phyloP scores from a whole-genome alignment of 2,113 vertebrate species.

The Crypturellus undulatus region DNA sequence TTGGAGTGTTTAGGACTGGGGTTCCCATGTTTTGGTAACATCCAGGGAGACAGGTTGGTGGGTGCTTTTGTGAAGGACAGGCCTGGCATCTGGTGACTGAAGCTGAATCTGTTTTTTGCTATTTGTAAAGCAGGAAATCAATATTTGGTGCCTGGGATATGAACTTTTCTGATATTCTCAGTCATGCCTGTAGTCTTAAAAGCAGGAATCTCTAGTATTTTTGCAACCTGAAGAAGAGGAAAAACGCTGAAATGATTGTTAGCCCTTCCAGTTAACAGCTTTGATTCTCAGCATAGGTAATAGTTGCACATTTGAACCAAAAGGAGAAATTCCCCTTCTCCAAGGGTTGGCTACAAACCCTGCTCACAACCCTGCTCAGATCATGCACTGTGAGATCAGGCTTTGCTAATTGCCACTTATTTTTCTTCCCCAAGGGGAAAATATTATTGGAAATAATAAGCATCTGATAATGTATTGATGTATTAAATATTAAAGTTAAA shows the following conservation, averaged over 20 bases:
- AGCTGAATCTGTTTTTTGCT: not conserved
- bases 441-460: conserved; percentile 25
- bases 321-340: not conserved
- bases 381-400: not conserved
- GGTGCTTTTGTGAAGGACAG: not conserved
- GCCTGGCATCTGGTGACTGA: not conserved
- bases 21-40: not conserved
- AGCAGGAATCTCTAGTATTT: not conserved
- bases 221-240: not conserved
- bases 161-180: not conserved
- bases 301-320: not conserved
- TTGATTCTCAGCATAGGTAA: not conserved
- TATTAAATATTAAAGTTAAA: conserved; percentile 39
- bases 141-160: fast-evolving
- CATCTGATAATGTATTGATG: conserved; percentile 28
- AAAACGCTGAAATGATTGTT: not conserved
- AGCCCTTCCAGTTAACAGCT: not conserved
- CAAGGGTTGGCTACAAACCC: not conserved
- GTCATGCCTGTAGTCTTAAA: fast-evolving
- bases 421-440: conserved; percentile 39
- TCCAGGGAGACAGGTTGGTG: not conserved
- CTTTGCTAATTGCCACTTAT: conserved; percentile 18
- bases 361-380: not conserved
- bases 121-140: not conserved
- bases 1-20: not conserved